phyloP scores from a whole-genome alignment of 2,797 vertebrate genomes.

The Sebastes minor region DNA sequence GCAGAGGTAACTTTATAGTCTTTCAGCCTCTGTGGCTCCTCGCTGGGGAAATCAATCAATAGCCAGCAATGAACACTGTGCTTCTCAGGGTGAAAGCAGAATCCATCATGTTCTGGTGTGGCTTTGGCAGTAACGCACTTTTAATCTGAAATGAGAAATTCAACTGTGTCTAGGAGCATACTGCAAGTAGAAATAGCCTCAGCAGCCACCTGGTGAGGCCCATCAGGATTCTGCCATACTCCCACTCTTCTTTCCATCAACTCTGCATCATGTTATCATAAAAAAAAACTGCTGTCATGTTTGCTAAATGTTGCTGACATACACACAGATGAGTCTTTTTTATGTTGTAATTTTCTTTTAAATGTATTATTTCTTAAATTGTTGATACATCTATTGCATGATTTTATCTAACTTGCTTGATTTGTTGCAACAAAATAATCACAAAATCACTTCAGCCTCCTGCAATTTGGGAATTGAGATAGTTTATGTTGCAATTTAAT shows the following conservation, averaged over 20 bases:
- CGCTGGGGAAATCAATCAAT: conserved; percentile 61
- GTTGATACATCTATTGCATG: neutral
- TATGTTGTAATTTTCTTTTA: neutral
- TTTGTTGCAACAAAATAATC: neutral
- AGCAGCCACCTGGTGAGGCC: conserved; percentile 61
- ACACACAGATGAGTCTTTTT: neutral
- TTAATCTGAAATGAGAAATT: conserved; percentile 32
- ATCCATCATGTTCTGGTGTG: conserved; percentile 17
- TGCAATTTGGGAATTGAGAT: neutral
- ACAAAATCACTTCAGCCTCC: neutral
- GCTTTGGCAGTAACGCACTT: conserved; percentile 1
- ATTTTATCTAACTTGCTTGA: neutral
- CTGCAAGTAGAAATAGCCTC: conserved; percentile 15
- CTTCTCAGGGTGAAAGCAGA: conserved; percentile 44
- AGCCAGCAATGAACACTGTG: conserved; percentile 13
- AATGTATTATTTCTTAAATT: neutral
- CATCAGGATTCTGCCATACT: conserved; percentile 47
- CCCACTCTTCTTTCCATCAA: conserved; percentile 48
- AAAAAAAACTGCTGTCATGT: neutral
- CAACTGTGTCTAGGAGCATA: conserved; percentile 25
- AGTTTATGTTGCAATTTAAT: neutral
- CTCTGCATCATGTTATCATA: conserved; percentile 15
- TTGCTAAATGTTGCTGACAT: neutral
- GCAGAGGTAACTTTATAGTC: conserved; percentile 26
- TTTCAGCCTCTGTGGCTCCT: conserved; percentile 39